phyloP scores from a whole-genome alignment of 2,113 vertebrate species.

The Marmota flaviventris region DNA sequence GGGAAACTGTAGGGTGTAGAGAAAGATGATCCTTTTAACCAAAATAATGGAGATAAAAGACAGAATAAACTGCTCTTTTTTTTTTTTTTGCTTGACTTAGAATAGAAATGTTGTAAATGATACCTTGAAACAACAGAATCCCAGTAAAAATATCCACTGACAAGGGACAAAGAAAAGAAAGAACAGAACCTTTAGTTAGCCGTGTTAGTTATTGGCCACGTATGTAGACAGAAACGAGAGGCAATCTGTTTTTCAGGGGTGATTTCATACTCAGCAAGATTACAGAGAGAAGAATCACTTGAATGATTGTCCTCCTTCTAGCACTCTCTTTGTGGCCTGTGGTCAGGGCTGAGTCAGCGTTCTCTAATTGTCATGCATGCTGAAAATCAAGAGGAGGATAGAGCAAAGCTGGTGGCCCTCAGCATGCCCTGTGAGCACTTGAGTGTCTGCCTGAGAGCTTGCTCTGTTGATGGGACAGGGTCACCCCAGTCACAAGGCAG shows the following conservation, averaged over 20 bases:
- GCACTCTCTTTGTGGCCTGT: background rate
- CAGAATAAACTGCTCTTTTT: conserved; percentile 56
- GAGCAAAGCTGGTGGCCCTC: background rate
- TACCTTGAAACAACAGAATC: conserved; percentile 56
- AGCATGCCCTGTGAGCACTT: background rate
- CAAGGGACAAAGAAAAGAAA: conserved; percentile 20
- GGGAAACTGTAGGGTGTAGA: background rate
- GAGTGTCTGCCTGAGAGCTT: background rate
- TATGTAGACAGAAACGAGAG: background rate
- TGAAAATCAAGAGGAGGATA: background rate
- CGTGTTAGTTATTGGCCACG: conserved; percentile 40
- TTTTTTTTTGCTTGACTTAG: conserved; percentile 45
- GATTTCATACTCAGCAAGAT: background rate
- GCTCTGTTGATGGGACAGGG: background rate
- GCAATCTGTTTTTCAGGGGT: background rate
- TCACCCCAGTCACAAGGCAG: background rate
- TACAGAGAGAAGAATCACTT: background rate
- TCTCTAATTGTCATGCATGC: background rate
- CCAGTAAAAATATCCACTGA: conserved; percentile 30
- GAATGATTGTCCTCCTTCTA: background rate
- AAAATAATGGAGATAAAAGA: conserved; percentile 69
- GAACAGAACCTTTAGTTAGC: conserved; percentile 29
- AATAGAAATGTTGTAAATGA: conserved; percentile 70
- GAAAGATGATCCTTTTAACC: conserved; percentile 71
- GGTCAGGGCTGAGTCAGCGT: background rate